Percentiles rank a stretch among this genome's conserved stretches.
Evolutionary conservation across 2,113 vertebrate genomes (phyloP).

Genomic region (Hypanus sabinus): DNA sequence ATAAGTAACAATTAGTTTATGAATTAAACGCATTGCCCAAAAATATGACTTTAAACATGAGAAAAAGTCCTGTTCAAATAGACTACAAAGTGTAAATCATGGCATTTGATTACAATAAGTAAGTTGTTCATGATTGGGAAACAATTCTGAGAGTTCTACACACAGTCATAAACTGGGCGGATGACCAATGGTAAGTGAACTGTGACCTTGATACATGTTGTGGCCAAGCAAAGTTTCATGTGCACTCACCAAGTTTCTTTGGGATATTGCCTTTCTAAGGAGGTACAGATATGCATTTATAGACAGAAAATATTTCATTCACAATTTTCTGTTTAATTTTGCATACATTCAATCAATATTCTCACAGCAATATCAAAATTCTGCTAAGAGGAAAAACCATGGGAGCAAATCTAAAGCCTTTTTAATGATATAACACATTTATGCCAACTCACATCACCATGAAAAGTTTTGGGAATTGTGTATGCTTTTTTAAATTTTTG

Average conservation of each 20-base stretch:
- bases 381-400: not conserved
- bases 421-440: not conserved
- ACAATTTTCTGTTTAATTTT: not conserved
- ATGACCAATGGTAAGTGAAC: conserved; percentile 1
- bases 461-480: not conserved
- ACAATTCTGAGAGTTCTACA: not conserved
- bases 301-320: not conserved
- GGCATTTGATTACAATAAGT: not conserved
- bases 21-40: not conserved
- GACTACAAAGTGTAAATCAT: not conserved
- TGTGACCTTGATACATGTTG: not conserved
- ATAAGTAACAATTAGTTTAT: not conserved
- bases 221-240: not conserved
- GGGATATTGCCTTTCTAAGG: not conserved
- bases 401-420: not conserved
- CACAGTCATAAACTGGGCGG: not conserved
- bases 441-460: not conserved
- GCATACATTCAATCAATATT: not conserved
- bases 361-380: not conserved
- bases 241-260: not conserved
- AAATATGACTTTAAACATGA: not conserved
- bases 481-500: too few species aligned
- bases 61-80: conserved; percentile 7
- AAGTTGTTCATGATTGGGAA: not conserved
- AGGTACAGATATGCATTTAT: not conserved